Conservation (phyloP, 2,113 vertebrate genomes). For the Ptychochromis oligacanthus region DNA sequence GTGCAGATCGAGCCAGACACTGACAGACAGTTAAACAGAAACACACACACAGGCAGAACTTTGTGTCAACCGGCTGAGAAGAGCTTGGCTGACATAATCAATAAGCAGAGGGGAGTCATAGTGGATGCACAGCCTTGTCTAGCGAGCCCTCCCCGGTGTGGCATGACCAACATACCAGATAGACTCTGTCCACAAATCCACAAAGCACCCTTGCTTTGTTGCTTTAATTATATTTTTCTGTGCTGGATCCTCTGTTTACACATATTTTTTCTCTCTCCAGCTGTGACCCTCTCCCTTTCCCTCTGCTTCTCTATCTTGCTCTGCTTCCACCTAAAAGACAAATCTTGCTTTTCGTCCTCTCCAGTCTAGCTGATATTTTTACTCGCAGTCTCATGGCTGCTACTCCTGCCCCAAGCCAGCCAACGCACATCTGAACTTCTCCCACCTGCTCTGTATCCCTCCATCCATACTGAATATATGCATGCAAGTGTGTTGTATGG, state of each 20-base stretch:
- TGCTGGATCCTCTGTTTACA: slow-evolving; percentile 24
- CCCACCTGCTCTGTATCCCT: slow-evolving; percentile 25
- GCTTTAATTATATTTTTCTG: slow-evolving; percentile 32
- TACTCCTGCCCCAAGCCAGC: not conserved
- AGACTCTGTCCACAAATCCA: slow-evolving; percentile 24
- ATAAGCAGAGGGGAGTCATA: slow-evolving; percentile 63
- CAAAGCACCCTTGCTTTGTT: not conserved
- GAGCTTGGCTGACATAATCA: slow-evolving; percentile 63
- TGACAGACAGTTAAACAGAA: not conserved
- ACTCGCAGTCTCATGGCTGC: not conserved
- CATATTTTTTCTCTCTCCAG: not conserved
- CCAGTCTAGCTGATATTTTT: slow-evolving; percentile 14
- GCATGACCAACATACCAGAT: slow-evolving; percentile 50
- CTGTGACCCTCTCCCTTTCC: not conserved
- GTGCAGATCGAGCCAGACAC: slow-evolving; percentile 24
- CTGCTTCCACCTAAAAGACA: slow-evolving; percentile 16
- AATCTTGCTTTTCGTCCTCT: slow-evolving; percentile 18
- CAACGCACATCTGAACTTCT: not conserved
- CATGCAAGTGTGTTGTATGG: slow-evolving; percentile 31
- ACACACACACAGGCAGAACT: slow-evolving; percentile 17
- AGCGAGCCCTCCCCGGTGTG: slow-evolving; percentile 41
- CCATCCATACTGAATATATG: slow-evolving; percentile 53
- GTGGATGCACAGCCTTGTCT: slow-evolving; percentile 48
- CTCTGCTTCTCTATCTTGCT: not conserved
- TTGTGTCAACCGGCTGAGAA: slow-evolving; percentile 11